Base-by-base conservation (phyloP, 2,797 vertebrate species). In the Sarcoramphus papa region DNA sequence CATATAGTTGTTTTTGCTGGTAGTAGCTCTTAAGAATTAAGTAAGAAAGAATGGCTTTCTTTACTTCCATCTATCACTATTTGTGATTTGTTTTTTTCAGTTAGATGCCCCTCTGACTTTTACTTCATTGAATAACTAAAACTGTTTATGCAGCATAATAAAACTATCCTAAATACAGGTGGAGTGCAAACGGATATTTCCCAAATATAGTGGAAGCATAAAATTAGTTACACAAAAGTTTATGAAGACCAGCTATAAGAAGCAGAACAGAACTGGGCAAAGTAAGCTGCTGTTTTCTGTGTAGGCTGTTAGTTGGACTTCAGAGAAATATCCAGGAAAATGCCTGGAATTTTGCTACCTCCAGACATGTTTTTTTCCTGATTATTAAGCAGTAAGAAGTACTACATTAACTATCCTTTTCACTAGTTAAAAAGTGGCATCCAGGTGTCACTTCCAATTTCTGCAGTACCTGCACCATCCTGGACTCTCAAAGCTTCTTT, bases 401-500 rank as follows among this genome's bases (percentile, higher is more conserved):
- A 45, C 16, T 62, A 47, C 53, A 47, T 40, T 75, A 88, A 33
- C 43, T 43, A 43, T 28, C 19, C 30, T 80, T 64, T 72, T 70
- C 47, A 25, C 22, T 50, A 54, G 24, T 41, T 60, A 25, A 60
- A 25, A 60, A 59, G 70, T 67, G 80, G 15, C 51, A 80, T 48
- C 47, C 14, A 54, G 9, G 13, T 56, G 62, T 59, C 76, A 64
- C 86, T 64, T 83, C 80, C 51, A 90, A 50, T 96, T 92, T 63
- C 56, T 92, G 25, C 50, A 70, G 60, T 70, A 51, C 59, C 64
- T 83, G 94, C 87, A 91, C 56, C 74, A 33, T 5, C 51, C 31
- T 73, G 45, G 60, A 88, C 60, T 87, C 75, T 97, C 89, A 85
- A 82, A 94, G 84, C 56, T 69, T 50, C 92, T 95, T 76, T 88